Evolutionary conservation across 2,888 invertebrate species (phyloP).

Genomic region (Endotricha flammealis): DNA sequence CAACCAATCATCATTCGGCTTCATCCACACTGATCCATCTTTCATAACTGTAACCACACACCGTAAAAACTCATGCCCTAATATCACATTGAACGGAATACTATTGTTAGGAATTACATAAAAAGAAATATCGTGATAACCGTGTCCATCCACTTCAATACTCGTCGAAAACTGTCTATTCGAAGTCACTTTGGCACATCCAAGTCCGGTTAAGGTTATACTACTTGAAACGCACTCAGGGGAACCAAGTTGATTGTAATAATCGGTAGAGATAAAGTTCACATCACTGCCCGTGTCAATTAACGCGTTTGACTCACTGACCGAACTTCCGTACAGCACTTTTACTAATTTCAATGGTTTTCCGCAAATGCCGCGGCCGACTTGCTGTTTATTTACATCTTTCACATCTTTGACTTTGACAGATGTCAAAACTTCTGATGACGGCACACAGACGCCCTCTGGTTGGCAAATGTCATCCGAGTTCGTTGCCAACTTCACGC

Average conservation of each 20-base stretch:
- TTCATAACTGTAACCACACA: no score
- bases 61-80: conserved; percentile 1
- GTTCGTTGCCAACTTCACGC: no score
- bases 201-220: background rate
- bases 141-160: background rate
- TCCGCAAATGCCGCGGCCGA: no score
- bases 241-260: background rate
- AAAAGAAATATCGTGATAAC: background rate
- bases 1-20: no score
- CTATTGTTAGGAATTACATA: background rate
- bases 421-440: no score
- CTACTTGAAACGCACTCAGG: background rate
- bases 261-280: background rate
- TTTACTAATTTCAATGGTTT: background rate
- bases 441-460: no score
- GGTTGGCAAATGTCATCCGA: no score
- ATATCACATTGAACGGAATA: conserved; percentile 2
- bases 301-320: background rate
- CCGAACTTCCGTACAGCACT: background rate
- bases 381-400: no score
- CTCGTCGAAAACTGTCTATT: background rate
- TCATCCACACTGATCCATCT: no score
- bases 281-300: conserved; percentile 2
- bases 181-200: background rate
- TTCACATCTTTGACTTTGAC: no score